Percentiles rank a stretch among this genome's conserved stretches.
phyloP scores from a whole-genome alignment of 2,797 vertebrate species.

The Thunnus albacares region DNA sequence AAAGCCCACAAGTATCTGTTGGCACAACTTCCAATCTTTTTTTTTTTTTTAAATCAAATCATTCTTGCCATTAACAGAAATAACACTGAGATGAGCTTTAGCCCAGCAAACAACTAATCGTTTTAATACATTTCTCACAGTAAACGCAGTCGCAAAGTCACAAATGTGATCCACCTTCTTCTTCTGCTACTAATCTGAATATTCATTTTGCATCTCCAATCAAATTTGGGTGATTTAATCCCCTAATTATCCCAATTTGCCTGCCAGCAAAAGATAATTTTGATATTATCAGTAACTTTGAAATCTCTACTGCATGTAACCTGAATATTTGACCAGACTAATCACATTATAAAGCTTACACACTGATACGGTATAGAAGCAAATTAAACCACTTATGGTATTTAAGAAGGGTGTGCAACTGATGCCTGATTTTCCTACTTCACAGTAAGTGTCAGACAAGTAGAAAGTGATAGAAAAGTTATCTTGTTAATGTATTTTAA shows the following conservation, averaged over 20 bases:
- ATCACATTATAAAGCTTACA: not conserved
- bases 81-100: not conserved
- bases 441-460: not conserved
- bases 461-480: not conserved
- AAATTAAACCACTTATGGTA: not conserved
- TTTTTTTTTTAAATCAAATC: not conserved
- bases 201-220: not conserved
- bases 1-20: not conserved
- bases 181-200: not conserved
- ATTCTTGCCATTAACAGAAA: not conserved
- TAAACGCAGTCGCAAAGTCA: not conserved
- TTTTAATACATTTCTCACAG: not conserved
- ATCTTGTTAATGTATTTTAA: not conserved
- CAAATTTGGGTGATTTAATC: slow-evolving; percentile 10
- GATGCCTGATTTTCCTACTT: not conserved
- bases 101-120: not conserved
- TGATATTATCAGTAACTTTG: not conserved
- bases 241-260: slow-evolving; percentile 6
- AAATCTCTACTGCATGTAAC: not conserved
- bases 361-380: not conserved
- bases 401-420: not conserved
- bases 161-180: not conserved
- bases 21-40: not conserved
- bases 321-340: not conserved
- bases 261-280: not conserved